Evolutionary conservation across 2,113 vertebrate genomes (phyloP).

Genomic region (Amphilophus citrinellus): DNA sequence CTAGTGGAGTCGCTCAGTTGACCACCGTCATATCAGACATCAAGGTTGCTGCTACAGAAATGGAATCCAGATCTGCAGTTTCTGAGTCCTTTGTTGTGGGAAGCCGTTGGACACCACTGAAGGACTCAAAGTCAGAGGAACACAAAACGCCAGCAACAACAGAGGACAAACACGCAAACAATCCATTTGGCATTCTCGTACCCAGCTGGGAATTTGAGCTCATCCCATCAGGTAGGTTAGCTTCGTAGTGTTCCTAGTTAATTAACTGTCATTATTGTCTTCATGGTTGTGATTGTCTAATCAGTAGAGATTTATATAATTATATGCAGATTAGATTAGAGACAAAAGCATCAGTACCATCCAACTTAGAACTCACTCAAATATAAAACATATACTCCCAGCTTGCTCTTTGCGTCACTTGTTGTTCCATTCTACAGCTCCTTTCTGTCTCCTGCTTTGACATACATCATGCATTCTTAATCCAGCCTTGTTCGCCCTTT

Average conservation of each 20-base stretch:
- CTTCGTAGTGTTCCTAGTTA: neutral
- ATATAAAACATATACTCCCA: slow-evolving; percentile 16
- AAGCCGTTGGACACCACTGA: slow-evolving; percentile 52
- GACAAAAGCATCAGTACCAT: neutral
- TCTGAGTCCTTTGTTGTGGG: slow-evolving; percentile 71
- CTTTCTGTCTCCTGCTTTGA: neutral
- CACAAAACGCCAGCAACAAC: slow-evolving; percentile 9
- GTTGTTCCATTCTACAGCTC: slow-evolving; percentile 40
- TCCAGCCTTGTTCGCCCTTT: neutral
- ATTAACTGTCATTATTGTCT: slow-evolving; percentile 25
- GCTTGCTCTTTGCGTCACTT: slow-evolving; percentile 24
- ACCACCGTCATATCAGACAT: slow-evolving; percentile 33
- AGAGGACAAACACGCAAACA: slow-evolving; percentile 46
- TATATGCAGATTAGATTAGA: slow-evolving; percentile 24
- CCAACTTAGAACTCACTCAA: neutral
- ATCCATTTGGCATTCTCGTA: slow-evolving; percentile 58
- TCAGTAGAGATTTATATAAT: slow-evolving; percentile 51
- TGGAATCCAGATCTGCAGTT: slow-evolving; percentile 71
- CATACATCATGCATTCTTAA: slow-evolving; percentile 56
- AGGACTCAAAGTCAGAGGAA: slow-evolving; percentile 52
- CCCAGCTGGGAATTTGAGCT: slow-evolving; percentile 74
- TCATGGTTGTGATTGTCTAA: slow-evolving; percentile 55
- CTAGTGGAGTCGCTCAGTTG: slow-evolving; percentile 26
- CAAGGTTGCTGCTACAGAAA: slow-evolving; percentile 43
- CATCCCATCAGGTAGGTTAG: slow-evolving; percentile 73